These are phyloP conservation scores for Euschistus heros DNA, from an alignment of 1,140 invertebrate species.

Conservation along the genomic window DNA sequence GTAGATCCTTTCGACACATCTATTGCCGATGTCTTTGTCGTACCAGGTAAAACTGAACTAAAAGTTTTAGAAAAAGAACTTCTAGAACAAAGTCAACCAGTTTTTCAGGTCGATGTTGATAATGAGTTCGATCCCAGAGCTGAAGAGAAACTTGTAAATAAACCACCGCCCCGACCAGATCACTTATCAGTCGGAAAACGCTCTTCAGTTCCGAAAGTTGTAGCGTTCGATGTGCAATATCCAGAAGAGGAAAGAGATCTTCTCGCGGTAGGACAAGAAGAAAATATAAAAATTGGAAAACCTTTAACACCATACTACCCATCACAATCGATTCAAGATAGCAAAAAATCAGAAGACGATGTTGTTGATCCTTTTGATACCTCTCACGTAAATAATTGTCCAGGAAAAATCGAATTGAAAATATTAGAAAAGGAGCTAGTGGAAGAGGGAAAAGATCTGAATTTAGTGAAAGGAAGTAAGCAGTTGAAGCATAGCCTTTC, in stretches of 20 bases:
- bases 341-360: slow-evolving; percentile 22
- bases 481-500: slow-evolving; percentile 37
- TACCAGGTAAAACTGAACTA: slow-evolving; percentile 63
- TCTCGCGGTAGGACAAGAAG: slow-evolving; percentile 46
- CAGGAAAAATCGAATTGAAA: slow-evolving; percentile 61
- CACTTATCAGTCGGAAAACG: slow-evolving; percentile 27
- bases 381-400: slow-evolving; percentile 57
- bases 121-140: slow-evolving; percentile 64
- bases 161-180: slow-evolving; percentile 26
- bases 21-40: slow-evolving; percentile 51
- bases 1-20: slow-evolving; percentile 81
- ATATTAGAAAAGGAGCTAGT: slow-evolving; percentile 56
- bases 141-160: slow-evolving; percentile 32
- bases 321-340: slow-evolving; percentile 19
- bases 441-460: neutral
- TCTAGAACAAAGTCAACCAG: slow-evolving; percentile 34
- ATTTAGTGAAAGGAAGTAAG: slow-evolving; percentile 32
- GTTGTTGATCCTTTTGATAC: slow-evolving; percentile 67
- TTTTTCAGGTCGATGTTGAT: slow-evolving; percentile 32
- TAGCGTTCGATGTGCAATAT: slow-evolving; percentile 56
- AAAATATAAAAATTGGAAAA: slow-evolving; percentile 45
- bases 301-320: slow-evolving; percentile 61
- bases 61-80: slow-evolving; percentile 68
- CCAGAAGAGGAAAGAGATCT: slow-evolving; percentile 43
- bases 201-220: slow-evolving; percentile 42